A percentile compares a stretch with the other conserved stretches of the same genome.
phyloP scores from a whole-genome alignment of 2,888 invertebrate species.

The Liposcelis brunnea region DNA sequence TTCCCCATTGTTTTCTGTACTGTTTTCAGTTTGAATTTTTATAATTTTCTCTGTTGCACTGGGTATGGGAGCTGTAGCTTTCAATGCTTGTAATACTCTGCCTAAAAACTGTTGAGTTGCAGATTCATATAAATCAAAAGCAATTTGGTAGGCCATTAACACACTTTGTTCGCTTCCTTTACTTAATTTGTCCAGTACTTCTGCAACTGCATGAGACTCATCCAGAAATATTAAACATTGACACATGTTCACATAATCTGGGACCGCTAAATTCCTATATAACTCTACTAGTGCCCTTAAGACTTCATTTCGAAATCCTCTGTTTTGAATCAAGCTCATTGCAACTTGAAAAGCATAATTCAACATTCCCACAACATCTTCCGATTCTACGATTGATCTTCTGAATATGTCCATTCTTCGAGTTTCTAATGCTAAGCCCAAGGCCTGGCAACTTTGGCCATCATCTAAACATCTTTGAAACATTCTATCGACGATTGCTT shows the following conservation, averaged over 20 bases:
- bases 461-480: conserved; percentile 91
- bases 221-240: conserved; percentile 94
- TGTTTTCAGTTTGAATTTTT: conserved; percentile 9
- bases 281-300: conserved; percentile 75
- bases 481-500: conserved; percentile 92
- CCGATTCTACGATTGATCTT: conserved; percentile 76
- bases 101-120: conserved; percentile 95
- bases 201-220: conserved; percentile 82
- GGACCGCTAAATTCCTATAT: conserved; percentile 72
- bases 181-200: conserved; percentile 77
- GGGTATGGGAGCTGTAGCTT: conserved; percentile 67
- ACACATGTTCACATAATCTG: conserved; percentile 97
- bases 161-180: conserved; percentile 62
- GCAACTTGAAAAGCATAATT: conserved; percentile 92
- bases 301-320: conserved; percentile 81
- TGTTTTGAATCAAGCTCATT: conserved; percentile 89
- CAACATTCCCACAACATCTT: conserved; percentile 79
- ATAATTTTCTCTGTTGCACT: conserved; percentile 41
- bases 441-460: conserved; percentile 85
- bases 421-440: conserved; percentile 92
- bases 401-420: conserved; percentile 94
- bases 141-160: conserved; percentile 96
- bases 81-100: conserved; percentile 64
- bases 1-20: neutral
- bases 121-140: conserved; percentile 96